phyloP scores from a whole-genome alignment of 2,113 vertebrate species.

The Cyphomyrus discorhynchus region DNA sequence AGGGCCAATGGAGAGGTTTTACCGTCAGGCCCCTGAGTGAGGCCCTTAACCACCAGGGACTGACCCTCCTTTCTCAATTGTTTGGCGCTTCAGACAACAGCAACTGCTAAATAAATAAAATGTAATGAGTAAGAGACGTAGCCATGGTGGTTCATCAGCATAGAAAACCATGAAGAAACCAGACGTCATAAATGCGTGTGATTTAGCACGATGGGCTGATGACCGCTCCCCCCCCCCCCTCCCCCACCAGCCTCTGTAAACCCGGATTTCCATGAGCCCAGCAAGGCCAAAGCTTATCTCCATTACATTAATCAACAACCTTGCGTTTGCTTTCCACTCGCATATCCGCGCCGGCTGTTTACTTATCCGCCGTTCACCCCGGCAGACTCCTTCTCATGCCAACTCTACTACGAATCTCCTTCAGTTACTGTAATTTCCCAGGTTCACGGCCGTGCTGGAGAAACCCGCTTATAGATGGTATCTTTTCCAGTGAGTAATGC shows the following conservation, averaged over 20 bases:
- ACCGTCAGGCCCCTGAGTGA: neutral
- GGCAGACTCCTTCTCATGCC: neutral
- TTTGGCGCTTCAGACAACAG: neutral
- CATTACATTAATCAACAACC: neutral
- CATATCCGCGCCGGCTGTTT: neutral
- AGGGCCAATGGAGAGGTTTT: neutral
- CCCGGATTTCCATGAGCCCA: neutral
- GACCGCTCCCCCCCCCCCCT: neutral
- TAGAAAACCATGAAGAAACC: neutral
- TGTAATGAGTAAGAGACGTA: neutral
- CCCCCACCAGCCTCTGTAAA: neutral
- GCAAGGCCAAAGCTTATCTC: conserved; percentile 10
- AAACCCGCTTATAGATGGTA: neutral
- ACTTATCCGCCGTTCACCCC: neutral
- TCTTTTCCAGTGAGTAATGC: neutral
- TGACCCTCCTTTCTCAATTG: neutral
- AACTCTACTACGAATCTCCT: neutral
- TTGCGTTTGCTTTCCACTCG: neutral
- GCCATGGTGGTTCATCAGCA: neutral
- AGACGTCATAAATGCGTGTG: neutral
- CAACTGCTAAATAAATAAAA: neutral
- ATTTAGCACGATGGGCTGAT: neutral
- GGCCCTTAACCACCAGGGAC: neutral
- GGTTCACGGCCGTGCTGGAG: neutral
- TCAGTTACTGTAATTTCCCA: neutral